Evolutionary conservation across 2,888 invertebrate species (phyloP).

Genomic region (Yponomeuta malinellus): DNA sequence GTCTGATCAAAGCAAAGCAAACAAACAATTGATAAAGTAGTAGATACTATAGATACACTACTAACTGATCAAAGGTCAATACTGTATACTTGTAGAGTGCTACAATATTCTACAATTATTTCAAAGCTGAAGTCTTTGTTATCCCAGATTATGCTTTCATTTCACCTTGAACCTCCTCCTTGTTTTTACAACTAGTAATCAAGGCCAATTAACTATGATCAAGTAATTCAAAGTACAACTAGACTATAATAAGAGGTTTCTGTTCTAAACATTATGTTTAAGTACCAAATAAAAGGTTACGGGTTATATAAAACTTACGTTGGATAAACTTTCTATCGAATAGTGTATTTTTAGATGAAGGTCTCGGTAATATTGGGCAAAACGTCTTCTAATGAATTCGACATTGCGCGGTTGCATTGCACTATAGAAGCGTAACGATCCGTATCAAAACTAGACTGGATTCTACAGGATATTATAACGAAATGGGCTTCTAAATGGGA

Average conservation of each 20-base stretch:
- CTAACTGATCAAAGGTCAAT: slow-evolving; percentile 29
- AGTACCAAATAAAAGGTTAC: background rate
- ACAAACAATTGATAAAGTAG: slow-evolving; percentile 14
- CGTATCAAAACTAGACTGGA: background rate
- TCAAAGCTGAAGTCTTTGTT: background rate
- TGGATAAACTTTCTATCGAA: background rate
- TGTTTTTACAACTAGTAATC: background rate
- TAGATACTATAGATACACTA: slow-evolving; percentile 7
- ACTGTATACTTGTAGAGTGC: background rate
- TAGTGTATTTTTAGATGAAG: slow-evolving; percentile 64
- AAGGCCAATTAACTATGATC: background rate
- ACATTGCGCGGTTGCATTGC: slow-evolving; percentile 33
- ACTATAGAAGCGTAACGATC: background rate
- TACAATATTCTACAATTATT: background rate
- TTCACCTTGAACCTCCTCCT: background rate
- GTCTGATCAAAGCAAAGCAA: slow-evolving; percentile 8
- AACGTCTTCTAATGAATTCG: slow-evolving; percentile 35
- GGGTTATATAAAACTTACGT: slow-evolving; percentile 2
- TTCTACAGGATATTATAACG: background rate
- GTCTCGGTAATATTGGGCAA: slow-evolving; percentile 48
- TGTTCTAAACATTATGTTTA: background rate
- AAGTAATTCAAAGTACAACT: background rate
- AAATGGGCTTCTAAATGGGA: slow-evolving; percentile 25
- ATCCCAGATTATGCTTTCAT: background rate
- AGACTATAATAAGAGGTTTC: background rate